These are phyloP conservation scores for Lepidurus arcticus DNA, from an alignment of 1,140 invertebrate species.

Conservation along the genomic window DNA sequence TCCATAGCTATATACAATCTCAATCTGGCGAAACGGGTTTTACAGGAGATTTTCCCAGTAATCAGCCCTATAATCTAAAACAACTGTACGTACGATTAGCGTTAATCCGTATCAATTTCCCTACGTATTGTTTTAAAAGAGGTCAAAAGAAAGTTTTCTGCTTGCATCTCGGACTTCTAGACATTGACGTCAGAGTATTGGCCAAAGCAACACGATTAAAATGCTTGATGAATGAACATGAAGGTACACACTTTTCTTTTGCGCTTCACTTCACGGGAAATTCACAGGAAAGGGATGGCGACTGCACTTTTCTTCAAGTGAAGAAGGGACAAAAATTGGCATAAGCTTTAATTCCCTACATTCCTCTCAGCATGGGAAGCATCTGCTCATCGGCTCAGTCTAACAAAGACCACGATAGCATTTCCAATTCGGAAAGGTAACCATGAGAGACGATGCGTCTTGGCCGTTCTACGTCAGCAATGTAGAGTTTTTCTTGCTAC, in stretches of 20 bases:
- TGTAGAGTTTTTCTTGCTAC: not conserved
- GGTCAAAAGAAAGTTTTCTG: not conserved
- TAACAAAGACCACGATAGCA: conserved; percentile 26
- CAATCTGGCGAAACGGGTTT: too few relatives aligned
- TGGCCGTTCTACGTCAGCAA: not conserved
- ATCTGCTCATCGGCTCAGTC: conserved; percentile 29
- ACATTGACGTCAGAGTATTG: too few relatives aligned
- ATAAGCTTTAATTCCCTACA: not conserved
- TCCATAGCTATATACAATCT: too few relatives aligned
- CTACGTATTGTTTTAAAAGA: too few relatives aligned
- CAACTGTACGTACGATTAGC: not conserved
- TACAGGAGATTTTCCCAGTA: too few relatives aligned
- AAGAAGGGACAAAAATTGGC: not conserved
- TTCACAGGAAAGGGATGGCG: not conserved
- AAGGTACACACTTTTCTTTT: not conserved
- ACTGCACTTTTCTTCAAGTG: not conserved
- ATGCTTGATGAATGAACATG: not conserved
- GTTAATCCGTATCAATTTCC: not conserved
- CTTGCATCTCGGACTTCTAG: not conserved
- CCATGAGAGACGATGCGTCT: not conserved
- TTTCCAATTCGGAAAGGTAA: conserved; percentile 31
- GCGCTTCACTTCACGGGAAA: not conserved
- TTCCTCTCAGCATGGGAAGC: conserved; percentile 14
- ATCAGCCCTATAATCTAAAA: too few relatives aligned
- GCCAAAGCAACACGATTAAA: not conserved